A percentile compares a stretch with the other conserved stretches of the same genome.
These are phyloP conservation scores for Mimas tiliae DNA, from an alignment of 2,888 invertebrate genomes.

Conservation along the genomic window DNA sequence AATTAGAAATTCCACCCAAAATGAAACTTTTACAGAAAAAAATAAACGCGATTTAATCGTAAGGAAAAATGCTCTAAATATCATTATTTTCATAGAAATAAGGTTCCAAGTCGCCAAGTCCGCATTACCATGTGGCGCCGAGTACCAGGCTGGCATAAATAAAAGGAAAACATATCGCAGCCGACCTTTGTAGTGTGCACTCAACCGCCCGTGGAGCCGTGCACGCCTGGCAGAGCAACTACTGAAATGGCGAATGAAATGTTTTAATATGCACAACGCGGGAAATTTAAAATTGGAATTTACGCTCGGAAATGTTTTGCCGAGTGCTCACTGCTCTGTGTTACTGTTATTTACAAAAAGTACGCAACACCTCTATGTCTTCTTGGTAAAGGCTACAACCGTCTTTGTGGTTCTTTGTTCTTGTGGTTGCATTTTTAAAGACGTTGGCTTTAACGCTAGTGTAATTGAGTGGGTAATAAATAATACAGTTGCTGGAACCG, in stretches of 20 bases:
- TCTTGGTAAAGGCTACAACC: slow-evolving; percentile 21
- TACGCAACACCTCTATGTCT: slow-evolving; percentile 27
- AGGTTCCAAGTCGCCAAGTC: slow-evolving; percentile 27
- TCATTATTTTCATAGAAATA: slow-evolving; percentile 22
- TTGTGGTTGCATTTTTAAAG: slow-evolving; percentile 12
- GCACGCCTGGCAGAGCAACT: slow-evolving; percentile 65
- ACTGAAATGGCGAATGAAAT: slow-evolving; percentile 69
- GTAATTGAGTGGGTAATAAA: slow-evolving; percentile 10
- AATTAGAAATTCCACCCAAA: slow-evolving; percentile 22
- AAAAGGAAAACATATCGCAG: slow-evolving; percentile 68
- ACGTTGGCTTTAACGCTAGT: slow-evolving; percentile 20
- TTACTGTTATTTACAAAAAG: slow-evolving; percentile 27
- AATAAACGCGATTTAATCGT: slow-evolving; percentile 22
- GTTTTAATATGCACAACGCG: slow-evolving; percentile 62
- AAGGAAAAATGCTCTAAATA: slow-evolving; percentile 14
- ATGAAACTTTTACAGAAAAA: slow-evolving; percentile 19
- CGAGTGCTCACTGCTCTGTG: slow-evolving; percentile 40
- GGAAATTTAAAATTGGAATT: slow-evolving; percentile 58
- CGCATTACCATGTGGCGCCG: slow-evolving; percentile 38
- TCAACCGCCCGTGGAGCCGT: slow-evolving; percentile 65
- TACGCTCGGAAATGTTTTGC: slow-evolving; percentile 47
- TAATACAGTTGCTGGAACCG: slow-evolving; percentile 8
- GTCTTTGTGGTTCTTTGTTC: slow-evolving; percentile 16
- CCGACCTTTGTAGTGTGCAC: slow-evolving; percentile 70
- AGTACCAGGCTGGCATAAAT: slow-evolving; percentile 66